phyloP scores from a whole-genome alignment of 53 echinoderm and acorn worm species.

The Echinarachnius parma region DNA sequence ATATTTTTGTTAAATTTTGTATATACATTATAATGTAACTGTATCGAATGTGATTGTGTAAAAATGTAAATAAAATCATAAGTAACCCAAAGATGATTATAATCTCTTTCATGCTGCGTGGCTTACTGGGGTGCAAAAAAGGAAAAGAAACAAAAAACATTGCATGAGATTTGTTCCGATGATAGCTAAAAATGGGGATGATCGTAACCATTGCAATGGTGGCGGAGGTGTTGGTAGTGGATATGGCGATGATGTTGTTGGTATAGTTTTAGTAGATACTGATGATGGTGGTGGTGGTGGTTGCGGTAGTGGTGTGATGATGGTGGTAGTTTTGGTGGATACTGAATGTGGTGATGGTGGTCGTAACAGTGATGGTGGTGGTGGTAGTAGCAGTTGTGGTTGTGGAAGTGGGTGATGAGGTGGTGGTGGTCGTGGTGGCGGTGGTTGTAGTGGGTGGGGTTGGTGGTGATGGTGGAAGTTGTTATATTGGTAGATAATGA shows the following conservation, averaged over 20 bases:
- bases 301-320: neutral
- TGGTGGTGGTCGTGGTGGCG: neutral
- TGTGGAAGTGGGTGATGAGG: neutral
- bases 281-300: neutral
- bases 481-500: neutral
- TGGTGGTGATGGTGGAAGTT: neutral
- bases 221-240: neutral
- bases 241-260: neutral
- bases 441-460: neutral
- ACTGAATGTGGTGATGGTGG: neutral
- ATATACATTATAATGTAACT: too few species aligned
- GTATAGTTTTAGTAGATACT: too few species aligned
- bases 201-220: too few species aligned
- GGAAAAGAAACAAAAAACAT: too few species aligned
- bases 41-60: too few species aligned
- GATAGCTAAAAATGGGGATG: neutral
- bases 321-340: neutral
- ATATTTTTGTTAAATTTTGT: too few species aligned
- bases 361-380: neutral
- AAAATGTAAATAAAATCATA: too few species aligned
- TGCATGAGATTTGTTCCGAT: too few species aligned
- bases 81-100: too few species aligned
- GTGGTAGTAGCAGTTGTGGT: neutral
- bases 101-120: too few species aligned
- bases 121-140: too few species aligned